Evolutionary conservation across 2,888 invertebrate species (phyloP), one percentile per base, ranked within the genome.

Genomic region (Apocheima hispidaria): DNA sequence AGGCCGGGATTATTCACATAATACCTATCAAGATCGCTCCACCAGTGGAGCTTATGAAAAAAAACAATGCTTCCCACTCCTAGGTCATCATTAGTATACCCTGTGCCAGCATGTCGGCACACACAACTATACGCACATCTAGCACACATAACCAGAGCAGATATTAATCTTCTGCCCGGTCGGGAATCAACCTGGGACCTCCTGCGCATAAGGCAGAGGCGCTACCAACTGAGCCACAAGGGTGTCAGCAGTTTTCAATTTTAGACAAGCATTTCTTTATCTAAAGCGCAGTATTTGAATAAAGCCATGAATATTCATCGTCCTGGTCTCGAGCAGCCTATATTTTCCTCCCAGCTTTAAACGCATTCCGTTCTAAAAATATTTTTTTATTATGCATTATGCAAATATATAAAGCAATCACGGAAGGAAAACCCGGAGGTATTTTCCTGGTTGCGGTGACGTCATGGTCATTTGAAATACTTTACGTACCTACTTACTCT

Each of bases 341-440:
- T 67, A 65, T 69, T 69, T 67, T 62, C 61, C 60, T 55, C 38
- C 65, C 62, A 55, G 61, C 41, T 66, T 58, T 51, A 59, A 67
- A 68, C 66, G 63, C 65, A 66, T 62, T 62, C 36, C 60, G 60
- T 50, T 55, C 63, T 66, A 66, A 70, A 68, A 61, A 66, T 58
- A n/a, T n/a, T n/a, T n/a, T n/a, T n/a, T n/a, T n/a, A n/a, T 66
- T 46, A 66, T 70, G 66, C 65, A 70, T 63, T 70, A 66, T 68
- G 65, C 62, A 66, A 65, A 70, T 58, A 54, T 44, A 49, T 62
- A 55, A 63, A 56, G 64, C 62, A 66, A 68, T 67, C 63, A 55
- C 26, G 56, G 43, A 49, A 33, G 40, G 36, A 49, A 60, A 59
- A 26, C 50, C 26, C 38, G 33, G 43, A 20, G 44, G 33, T 26